A percentile compares a stretch with the other conserved stretches of the same genome.
Evolutionary conservation across 2,797 vertebrate species (phyloP).

Genomic region (Mycteria americana): DNA sequence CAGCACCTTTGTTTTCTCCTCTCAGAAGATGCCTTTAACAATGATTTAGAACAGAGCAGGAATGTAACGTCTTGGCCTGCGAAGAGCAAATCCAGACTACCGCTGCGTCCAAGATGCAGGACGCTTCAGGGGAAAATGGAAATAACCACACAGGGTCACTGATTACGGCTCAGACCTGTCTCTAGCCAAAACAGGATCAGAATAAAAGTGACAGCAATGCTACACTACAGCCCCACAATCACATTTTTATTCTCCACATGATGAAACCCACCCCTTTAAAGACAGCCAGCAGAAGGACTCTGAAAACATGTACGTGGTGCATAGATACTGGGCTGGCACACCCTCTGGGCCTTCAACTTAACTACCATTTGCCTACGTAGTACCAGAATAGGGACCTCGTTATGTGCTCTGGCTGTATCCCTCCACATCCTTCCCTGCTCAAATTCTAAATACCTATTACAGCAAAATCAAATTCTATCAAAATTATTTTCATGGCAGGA

Average conservation of each 20-base stretch:
- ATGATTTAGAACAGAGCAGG: not conserved
- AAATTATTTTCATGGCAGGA: not conserved
- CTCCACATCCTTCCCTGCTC: not conserved
- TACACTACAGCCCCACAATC: not conserved
- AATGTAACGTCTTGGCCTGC: not conserved
- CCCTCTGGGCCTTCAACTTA: not conserved
- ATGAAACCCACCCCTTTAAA: not conserved
- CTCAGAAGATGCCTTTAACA: not conserved
- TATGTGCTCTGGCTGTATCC: fast-evolving
- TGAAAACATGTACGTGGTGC: not conserved
- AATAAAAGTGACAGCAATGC: not conserved
- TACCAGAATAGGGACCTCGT: not conserved
- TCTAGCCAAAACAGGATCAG: not conserved
- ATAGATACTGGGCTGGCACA: not conserved
- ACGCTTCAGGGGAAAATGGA: not conserved
- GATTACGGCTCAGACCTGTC: not conserved
- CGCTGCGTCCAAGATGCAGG: not conserved
- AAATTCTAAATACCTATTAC: not conserved
- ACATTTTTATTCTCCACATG: not conserved
- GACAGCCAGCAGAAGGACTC: not conserved
- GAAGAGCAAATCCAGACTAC: not conserved
- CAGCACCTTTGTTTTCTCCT: not conserved
- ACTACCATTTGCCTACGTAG: not conserved
- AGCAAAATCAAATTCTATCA: not conserved
- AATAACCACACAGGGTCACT: not conserved